Conservation (phyloP, 2,888 invertebrate genomes). For the Thereva nobilitata region DNA sequence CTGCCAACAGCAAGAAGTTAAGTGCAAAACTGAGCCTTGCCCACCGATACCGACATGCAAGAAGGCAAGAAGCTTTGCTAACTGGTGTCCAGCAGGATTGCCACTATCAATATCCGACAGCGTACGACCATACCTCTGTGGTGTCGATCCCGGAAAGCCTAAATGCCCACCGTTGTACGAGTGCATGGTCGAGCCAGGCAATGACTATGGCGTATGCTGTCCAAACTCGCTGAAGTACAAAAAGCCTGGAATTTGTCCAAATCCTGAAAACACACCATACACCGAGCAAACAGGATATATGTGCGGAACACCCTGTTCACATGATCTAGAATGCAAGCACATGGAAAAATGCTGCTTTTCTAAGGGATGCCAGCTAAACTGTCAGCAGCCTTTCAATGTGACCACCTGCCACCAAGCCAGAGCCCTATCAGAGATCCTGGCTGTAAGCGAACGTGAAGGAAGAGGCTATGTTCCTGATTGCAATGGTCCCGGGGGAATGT, state of each 20-base stretch:
- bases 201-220: slow-evolving; percentile 88
- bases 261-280: slow-evolving; percentile 55
- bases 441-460: slow-evolving; percentile 78
- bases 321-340: slow-evolving; percentile 80
- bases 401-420: slow-evolving; percentile 79
- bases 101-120: slow-evolving; percentile 74
- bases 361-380: slow-evolving; percentile 73
- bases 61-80: slow-evolving; percentile 74
- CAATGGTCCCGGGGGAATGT: slow-evolving; percentile 68
- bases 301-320: slow-evolving; percentile 72
- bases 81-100: slow-evolving; percentile 78
- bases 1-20: slow-evolving; percentile 78
- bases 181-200: slow-evolving; percentile 77
- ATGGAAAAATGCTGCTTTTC: slow-evolving; percentile 82
- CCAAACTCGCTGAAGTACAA: slow-evolving; percentile 75
- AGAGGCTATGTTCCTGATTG: slow-evolving; percentile 86
- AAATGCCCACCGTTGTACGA: slow-evolving; percentile 80
- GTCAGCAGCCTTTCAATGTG: slow-evolving; percentile 74
- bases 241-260: slow-evolving; percentile 79
- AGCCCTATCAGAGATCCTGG: slow-evolving; percentile 74
- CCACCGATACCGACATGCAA: slow-evolving; percentile 84
- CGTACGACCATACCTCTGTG: slow-evolving; percentile 79
- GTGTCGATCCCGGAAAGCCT: slow-evolving; percentile 78
- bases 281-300: slow-evolving; percentile 55
- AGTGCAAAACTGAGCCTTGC: slow-evolving; percentile 78